Evolutionary conservation across 1,140 invertebrate genomes (phyloP).

Genomic region (Ceratosolen solmsi): DNA sequence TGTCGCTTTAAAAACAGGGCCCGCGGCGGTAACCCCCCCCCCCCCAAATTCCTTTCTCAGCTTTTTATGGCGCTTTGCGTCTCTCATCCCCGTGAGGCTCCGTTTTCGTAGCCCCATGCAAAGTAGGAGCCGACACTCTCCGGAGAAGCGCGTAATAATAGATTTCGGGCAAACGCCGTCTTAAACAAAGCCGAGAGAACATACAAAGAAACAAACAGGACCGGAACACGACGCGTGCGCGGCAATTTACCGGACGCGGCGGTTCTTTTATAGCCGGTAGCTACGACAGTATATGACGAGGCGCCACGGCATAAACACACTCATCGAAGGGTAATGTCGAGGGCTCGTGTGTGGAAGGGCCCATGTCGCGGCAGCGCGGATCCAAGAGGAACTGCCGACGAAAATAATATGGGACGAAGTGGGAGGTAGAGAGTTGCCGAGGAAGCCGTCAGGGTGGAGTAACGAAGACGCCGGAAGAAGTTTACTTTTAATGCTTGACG

Average conservation of each 20-base stretch:
- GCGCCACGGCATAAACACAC: constrained; percentile 27
- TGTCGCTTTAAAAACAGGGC: constrained; percentile 14
- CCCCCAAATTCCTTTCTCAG: not conserved
- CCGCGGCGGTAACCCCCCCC: too few species aligned
- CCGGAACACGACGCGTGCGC: not conserved
- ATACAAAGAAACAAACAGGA: not conserved
- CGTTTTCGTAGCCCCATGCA: constrained; percentile 36
- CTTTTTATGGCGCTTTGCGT: not conserved
- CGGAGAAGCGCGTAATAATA: constrained; percentile 38
- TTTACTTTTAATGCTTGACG: not conserved
- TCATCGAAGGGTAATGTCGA: constrained; percentile 7
- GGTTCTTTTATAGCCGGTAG: constrained; percentile 14
- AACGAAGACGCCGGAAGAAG: not conserved
- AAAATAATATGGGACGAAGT: not conserved
- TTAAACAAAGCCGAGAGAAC: not conserved
- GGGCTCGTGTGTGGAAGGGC: not conserved
- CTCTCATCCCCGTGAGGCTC: not conserved
- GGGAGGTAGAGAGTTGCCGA: not conserved
- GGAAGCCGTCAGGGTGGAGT: not conserved
- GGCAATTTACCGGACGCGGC: not conserved
- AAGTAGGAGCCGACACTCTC: not conserved
- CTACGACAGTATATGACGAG: not conserved
- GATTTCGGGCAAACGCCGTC: constrained; percentile 36
- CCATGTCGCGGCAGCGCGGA: not conserved
- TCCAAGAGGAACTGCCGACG: not conserved